Evolutionary conservation across 2,113 vertebrate genomes (phyloP).

Genomic region (Bubo bubo): DNA sequence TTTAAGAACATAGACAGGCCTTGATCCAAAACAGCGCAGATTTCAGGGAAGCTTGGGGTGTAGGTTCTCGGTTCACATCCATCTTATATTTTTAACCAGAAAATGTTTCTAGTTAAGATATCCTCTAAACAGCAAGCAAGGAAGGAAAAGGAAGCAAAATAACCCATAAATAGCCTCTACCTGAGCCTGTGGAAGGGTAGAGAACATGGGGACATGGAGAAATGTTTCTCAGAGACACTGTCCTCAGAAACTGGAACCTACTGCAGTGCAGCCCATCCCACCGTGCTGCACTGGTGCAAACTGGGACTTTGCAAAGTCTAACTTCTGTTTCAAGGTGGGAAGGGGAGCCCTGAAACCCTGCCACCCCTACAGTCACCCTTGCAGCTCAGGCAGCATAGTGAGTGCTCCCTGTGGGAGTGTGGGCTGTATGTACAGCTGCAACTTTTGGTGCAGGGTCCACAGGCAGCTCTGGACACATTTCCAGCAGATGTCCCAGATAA

Average conservation of each 20-base stretch:
- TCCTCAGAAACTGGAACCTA: neutral
- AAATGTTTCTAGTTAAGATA: neutral
- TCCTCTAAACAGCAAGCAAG: neutral
- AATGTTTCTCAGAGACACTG: neutral
- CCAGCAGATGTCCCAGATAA: neutral
- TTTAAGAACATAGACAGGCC: neutral
- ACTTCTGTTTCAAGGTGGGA: neutral
- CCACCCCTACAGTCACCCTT: neutral
- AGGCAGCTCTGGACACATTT: neutral
- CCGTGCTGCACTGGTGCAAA: neutral
- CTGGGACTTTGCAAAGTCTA: neutral
- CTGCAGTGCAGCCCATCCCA: neutral
- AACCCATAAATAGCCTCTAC: neutral
- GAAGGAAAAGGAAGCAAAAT: neutral
- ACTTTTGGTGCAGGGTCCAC: fast-evolving
- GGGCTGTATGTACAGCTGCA: neutral
- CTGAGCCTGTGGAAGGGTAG: neutral
- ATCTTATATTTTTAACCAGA: neutral
- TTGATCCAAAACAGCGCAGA: neutral
- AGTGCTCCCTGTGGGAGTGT: neutral
- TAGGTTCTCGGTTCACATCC: neutral
- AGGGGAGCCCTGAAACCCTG: neutral
- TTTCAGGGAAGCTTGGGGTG: neutral
- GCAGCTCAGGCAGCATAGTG: fast-evolving
- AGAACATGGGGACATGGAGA: neutral